Evolutionary conservation across 2,888 invertebrate genomes (phyloP), one percentile per base, ranked within the genome.

Genomic region (Aromia moschata): DNA sequence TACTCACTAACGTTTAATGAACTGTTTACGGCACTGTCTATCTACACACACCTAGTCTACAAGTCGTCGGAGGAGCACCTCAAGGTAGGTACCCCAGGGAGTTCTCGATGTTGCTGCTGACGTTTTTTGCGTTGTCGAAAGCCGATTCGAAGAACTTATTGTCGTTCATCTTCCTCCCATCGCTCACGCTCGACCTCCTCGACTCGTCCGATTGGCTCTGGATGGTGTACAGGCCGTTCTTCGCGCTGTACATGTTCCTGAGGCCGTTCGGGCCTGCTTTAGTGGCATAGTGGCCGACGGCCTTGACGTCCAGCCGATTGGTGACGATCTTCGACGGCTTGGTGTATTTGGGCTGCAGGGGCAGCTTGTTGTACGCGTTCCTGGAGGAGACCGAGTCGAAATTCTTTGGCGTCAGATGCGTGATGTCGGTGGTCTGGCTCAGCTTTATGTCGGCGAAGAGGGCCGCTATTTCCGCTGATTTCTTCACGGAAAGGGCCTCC

Each of bases 401-500:
- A 16, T 65, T 68, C 36, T 71, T 71, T 0, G 76, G 73, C 1
- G 72, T 78, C 17, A 85, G 68, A 47, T 83, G 84, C 56, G 83
- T 83, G 33, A 89, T 87, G 75, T 89, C 89, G 0, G 89, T 89
- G 10, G 89, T 85, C 79, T 89, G 89, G 17, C 87, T 88, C 0
- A 89, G 82, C 31, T 89, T 87, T 40, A 89, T 87, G 74, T 92
- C 91, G 0, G 91, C 90, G 77, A 94, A 94, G 18, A 94, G 82
- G 0, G 93, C 94, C 0, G 93, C 94, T 72, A 94, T 93, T 79
- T 94, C 94, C 0, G 93, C 93, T 1, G 92, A 91, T 77, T 94
- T 94, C 79, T 94, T 94, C 18, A 93, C 92, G 52, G 92, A 92
- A 0, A 93, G 81, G 0, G 92, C 92, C 70, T 92, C 92, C 47